Conservation (phyloP, 2,888 invertebrate genomes). For the Drepana falcataria region DNA sequence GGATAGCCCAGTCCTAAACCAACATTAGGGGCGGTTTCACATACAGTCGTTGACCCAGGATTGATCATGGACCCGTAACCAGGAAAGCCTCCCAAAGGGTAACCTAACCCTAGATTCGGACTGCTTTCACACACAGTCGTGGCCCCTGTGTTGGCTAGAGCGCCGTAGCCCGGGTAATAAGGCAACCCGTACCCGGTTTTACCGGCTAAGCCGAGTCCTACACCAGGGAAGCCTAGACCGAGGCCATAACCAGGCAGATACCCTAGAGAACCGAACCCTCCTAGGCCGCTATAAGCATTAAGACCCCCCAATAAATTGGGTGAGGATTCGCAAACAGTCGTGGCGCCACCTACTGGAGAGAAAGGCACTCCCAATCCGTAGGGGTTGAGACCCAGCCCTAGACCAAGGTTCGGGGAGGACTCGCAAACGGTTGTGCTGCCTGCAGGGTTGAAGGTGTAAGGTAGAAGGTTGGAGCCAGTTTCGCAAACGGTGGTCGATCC, state of each 20-base stretch:
- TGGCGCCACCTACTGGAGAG: neutral
- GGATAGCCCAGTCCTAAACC: slow-evolving; percentile 6
- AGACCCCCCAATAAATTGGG: slow-evolving; percentile 9
- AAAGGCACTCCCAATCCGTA: neutral
- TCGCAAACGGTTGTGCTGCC: slow-evolving; percentile 7
- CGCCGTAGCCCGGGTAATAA: neutral
- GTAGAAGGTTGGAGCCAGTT: slow-evolving; percentile 19
- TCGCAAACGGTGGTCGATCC: slow-evolving; percentile 37
- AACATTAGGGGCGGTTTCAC: slow-evolving; percentile 14
- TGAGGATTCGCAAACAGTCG: slow-evolving; percentile 9
- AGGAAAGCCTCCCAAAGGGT: neutral
- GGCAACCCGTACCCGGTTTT: no score
- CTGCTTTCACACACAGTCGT: slow-evolving; percentile 9
- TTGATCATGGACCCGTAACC: neutral
- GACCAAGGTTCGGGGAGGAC: neutral
- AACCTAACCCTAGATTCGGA: slow-evolving; percentile 11
- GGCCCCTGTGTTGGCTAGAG: slow-evolving; percentile 4
- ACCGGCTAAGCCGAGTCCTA: slow-evolving; percentile 3
- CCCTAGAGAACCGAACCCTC: neutral
- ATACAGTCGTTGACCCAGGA: slow-evolving; percentile 10
- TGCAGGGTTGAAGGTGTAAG: neutral
- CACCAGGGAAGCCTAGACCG: slow-evolving; percentile 7
- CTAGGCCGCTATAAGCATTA: slow-evolving; percentile 1
- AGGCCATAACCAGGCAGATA: neutral
- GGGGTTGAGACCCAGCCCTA: neutral